Percentiles rank a stretch among this genome's conserved stretches.
These are phyloP conservation scores for Cyprinella venusta DNA, from an alignment of 2,797 vertebrate species.

Conservation along the genomic window DNA sequence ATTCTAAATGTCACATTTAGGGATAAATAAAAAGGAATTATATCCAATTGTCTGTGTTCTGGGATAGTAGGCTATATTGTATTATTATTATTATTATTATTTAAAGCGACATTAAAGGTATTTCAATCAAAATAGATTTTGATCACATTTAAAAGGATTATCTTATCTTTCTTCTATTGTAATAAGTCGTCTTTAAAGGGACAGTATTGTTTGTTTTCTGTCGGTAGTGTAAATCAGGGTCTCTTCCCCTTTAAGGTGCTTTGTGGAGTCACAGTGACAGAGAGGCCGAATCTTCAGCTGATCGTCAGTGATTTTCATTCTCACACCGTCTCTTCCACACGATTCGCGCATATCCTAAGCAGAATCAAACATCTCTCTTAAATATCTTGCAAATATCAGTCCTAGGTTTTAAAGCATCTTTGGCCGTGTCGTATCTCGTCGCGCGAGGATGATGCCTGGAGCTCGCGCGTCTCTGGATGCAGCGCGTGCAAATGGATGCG, in stretches of 20 bases:
- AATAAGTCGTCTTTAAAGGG: conserved; percentile 39
- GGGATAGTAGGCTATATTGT: too few species aligned
- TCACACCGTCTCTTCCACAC: not conserved
- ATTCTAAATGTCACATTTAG: not conserved
- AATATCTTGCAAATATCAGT: not conserved
- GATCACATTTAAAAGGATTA: not conserved
- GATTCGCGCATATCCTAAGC: not conserved
- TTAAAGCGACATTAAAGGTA: not conserved
- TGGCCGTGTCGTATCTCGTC: not conserved
- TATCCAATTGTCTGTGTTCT: not conserved
- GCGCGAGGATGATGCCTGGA: conserved; percentile 12
- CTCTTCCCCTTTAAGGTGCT: conserved; percentile 54
- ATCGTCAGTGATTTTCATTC: conserved; percentile 1
- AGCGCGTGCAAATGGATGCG: not conserved
- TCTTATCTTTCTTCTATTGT: not conserved
- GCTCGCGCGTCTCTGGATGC: conserved; percentile 7
- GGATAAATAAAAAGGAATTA: not conserved
- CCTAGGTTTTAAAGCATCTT: not conserved
- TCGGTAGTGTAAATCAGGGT: conserved; percentile 8
- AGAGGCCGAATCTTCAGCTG: conserved; percentile 25
- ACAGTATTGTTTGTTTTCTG: conserved; percentile 29
- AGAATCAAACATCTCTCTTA: not conserved
- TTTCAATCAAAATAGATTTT: not conserved
- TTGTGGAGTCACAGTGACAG: conserved; percentile 34
- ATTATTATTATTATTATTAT: not conserved